Percentiles rank a stretch among this genome's conserved stretches.
Evolutionary conservation across 2,113 vertebrate genomes (phyloP).

Genomic region (Neoarius graeffei): DNA sequence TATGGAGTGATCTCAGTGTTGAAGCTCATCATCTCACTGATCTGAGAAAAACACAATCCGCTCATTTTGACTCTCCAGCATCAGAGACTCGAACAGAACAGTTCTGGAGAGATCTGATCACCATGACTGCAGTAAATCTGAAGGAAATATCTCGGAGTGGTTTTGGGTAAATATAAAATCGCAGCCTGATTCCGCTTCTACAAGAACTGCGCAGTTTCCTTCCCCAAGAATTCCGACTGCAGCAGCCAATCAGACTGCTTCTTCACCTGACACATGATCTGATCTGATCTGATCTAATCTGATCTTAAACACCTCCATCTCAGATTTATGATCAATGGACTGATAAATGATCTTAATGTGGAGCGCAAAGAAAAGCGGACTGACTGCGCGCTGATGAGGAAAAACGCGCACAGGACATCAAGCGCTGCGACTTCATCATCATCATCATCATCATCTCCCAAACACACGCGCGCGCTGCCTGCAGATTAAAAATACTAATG

Average conservation of each 20-base stretch:
- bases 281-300: not conserved
- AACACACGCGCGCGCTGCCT: not conserved
- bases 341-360: not conserved
- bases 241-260: not conserved
- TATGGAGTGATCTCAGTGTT: not conserved
- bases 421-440: slow-evolving; percentile 5
- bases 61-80: not conserved
- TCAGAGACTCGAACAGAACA: not conserved
- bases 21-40: not conserved
- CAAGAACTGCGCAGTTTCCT: not conserved
- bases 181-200: slow-evolving; percentile 11
- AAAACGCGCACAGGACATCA: slow-evolving; percentile 3
- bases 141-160: not conserved
- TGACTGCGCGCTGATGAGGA: not conserved
- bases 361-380: not conserved
- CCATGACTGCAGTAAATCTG: not conserved
- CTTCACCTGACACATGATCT: not conserved
- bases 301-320: not conserved
- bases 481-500: not conserved
- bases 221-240: not conserved
- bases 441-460: not conserved
- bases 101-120: not conserved
- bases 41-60: not conserved
- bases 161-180: not conserved
- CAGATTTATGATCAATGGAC: not conserved